These are phyloP conservation scores for Ctenicera cuprea DNA, from an alignment of 2,888 invertebrate species.

Conservation along the genomic window DNA sequence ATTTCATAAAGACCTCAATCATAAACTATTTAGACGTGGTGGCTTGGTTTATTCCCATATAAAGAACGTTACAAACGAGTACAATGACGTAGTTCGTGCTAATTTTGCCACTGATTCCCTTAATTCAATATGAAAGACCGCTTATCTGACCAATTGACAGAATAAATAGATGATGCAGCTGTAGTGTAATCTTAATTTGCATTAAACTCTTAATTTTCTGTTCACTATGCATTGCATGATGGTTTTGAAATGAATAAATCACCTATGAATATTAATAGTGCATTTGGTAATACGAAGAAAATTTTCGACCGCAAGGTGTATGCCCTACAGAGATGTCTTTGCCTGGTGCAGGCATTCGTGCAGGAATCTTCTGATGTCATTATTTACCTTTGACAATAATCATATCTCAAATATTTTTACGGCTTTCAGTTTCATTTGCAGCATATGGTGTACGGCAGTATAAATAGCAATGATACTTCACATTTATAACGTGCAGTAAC, in stretches of 20 bases:
- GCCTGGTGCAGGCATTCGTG: conserved; percentile 42
- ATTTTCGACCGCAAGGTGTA: conserved; percentile 35
- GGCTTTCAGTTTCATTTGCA: conserved; percentile 42
- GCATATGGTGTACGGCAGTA: conserved; percentile 40
- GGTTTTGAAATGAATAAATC: conserved; percentile 37
- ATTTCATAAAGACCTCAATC: too few species aligned
- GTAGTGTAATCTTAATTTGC: conserved; percentile 7
- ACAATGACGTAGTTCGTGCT: too few species aligned
- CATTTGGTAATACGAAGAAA: conserved; percentile 34
- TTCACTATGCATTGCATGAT: conserved; percentile 11
- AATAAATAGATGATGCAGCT: too few species aligned
- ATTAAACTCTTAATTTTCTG: not conserved
- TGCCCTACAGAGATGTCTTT: conserved; percentile 35
- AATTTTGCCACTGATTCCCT: too few species aligned
- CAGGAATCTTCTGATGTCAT: conserved; percentile 51
- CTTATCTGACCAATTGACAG: not conserved
- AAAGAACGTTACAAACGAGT: too few species aligned
- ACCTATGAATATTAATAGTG: conserved; percentile 44
- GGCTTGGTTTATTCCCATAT: too few species aligned
- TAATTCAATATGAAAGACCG: too few species aligned
- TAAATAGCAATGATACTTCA: conserved; percentile 50
- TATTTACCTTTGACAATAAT: conserved; percentile 47
- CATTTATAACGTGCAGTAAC: conserved; percentile 56
- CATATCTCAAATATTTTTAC: conserved; percentile 51
- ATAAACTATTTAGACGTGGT: too few species aligned